Evolutionary conservation across 2,888 invertebrate species (phyloP), one percentile per base, ranked within the genome.

Genomic region (Drosophila paramelanica): DNA sequence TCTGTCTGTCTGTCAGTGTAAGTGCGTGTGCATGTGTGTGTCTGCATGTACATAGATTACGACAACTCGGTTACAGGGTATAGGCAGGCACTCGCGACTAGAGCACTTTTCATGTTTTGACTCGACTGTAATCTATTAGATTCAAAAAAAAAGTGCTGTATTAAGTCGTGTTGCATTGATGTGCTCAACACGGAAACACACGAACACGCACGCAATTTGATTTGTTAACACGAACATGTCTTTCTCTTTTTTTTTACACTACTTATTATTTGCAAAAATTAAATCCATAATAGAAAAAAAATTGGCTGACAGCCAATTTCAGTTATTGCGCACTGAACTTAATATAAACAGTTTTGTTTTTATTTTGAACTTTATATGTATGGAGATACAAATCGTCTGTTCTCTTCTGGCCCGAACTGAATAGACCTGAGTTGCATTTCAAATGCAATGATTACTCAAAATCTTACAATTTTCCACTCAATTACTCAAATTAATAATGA

Each of bases 311-410:
- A 20, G 62, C 79, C 81, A 77, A 79, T 73, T 79, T 80, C 71
- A 71, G 79, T 74, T 79, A 80, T 80, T 80, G 78, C 78, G 79
- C 80, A 80, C 74, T 58, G 57, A 49, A 41, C 50, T 31, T 31
- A 31, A 31, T 31, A 31, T 31, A 31, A 31, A 31, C 31, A 31
- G 31, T 31, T 56, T 50, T 61, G 36, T 43, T 17, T 46, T 41
- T 31, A 33, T 46, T n/a, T 39, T 49, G 52, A 25, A 33, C 25
- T 25, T 45, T 33, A 43, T 27, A 14, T 31, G n/a, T 41, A 52
- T 38, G 13, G 23, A 41, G 31, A 36, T 42, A 17, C 2, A 27
- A 43, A 43, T 5, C 11, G 11, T 8, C 17, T 31, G n/a, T n/a
- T 33, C 17, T 33, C 20, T 23, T n/a, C 31, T 42, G 33, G 13